These are phyloP conservation scores for Amphipoea lucens DNA, from an alignment of 2,888 invertebrate genomes.

Conservation along the genomic window DNA sequence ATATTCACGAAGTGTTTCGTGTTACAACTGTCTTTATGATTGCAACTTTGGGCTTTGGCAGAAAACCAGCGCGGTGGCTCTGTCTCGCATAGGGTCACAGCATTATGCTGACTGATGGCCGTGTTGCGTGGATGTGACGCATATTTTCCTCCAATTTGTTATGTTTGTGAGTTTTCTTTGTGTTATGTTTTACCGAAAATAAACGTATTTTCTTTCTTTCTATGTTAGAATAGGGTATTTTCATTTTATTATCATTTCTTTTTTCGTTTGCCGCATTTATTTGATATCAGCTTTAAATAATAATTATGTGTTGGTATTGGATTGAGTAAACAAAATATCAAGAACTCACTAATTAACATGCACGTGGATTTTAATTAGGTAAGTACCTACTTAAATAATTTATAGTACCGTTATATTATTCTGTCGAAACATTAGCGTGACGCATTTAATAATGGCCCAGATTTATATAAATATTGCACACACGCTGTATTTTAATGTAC, in stretches of 20 bases:
- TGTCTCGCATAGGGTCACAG: neutral
- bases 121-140: neutral
- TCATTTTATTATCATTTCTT: neutral
- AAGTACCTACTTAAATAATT: neutral
- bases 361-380: slow-evolving; percentile 7
- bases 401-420: neutral
- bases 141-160: neutral
- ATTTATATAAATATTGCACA: neutral
- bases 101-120: neutral
- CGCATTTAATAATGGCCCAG: slow-evolving; percentile 1
- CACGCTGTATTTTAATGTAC: neutral
- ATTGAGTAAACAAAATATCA: slow-evolving; percentile 15
- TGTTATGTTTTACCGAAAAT: neutral
- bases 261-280: neutral
- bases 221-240: neutral
- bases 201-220: neutral
- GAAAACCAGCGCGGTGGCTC: neutral
- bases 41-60: neutral
- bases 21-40: neutral
- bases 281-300: neutral
- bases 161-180: neutral
- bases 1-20: neutral
- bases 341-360: slow-evolving; percentile 6
- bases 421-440: neutral
- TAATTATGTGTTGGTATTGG: neutral